A percentile compares a stretch with the other conserved stretches of the same genome.
phyloP scores from a whole-genome alignment of 2,888 invertebrate species.

The Mallateleia sp. region DNA sequence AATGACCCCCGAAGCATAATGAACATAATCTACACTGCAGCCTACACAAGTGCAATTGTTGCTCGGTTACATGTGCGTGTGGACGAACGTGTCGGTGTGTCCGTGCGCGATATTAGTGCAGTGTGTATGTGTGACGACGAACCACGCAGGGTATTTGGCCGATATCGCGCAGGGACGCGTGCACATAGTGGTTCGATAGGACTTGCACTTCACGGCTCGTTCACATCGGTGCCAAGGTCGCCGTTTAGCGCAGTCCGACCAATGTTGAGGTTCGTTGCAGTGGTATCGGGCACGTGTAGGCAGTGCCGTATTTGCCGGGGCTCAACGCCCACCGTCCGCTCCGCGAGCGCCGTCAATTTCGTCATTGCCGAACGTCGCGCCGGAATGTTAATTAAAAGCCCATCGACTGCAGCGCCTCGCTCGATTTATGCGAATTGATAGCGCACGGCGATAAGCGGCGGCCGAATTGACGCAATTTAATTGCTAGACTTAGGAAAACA shows the following conservation, averaged over 20 bases:
- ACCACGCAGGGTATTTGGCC: conserved; percentile 76
- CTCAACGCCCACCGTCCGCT: conserved; percentile 49
- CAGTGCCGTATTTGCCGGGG: conserved; percentile 63
- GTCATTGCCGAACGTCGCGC: conserved; percentile 3
- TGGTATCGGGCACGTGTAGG: conserved; percentile 64
- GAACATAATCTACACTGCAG: too few relatives aligned
- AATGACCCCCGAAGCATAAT: too few relatives aligned
- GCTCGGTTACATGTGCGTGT: too few relatives aligned
- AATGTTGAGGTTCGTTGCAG: conserved; percentile 76
- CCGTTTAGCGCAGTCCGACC: conserved; percentile 75
- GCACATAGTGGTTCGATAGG: conserved; percentile 73
- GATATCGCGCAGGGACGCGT: conserved; percentile 75
- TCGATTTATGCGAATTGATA: conserved; percentile 14
- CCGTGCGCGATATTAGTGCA: too few relatives aligned
- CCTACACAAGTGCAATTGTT: too few relatives aligned
- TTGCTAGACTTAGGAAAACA: not conserved
- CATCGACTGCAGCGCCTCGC: not conserved
- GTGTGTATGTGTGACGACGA: conserved; percentile 46
- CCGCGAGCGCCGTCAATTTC: conserved; percentile 19
- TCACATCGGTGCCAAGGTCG: conserved; percentile 89
- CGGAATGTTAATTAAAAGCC: conserved; percentile 47
- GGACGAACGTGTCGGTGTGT: too few relatives aligned
- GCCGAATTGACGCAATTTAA: not conserved
- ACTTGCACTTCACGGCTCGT: conserved; percentile 87
- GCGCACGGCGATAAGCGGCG: not conserved